A percentile compares a stretch with the other conserved stretches of the same genome.
Conservation (phyloP, 92 coral and sea anemone genomes). For the Hydrozoanthus gracilis region DNA sequence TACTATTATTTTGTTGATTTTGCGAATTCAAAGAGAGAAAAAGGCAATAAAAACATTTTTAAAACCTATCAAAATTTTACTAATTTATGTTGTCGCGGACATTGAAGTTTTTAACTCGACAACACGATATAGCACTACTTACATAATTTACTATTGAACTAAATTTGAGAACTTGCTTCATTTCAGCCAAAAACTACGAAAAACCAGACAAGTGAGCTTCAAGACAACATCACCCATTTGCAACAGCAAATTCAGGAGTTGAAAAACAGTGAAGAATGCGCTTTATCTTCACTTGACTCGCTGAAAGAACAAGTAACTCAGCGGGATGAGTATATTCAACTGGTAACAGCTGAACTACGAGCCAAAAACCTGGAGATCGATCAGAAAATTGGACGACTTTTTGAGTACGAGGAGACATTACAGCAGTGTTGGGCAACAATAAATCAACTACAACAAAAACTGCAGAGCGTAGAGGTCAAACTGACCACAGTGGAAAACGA, state of each 20-base stretch:
- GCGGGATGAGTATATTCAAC: slow-evolving; percentile 4
- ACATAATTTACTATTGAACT: too few relatives aligned
- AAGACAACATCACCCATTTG: background rate
- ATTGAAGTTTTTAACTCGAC: too few relatives aligned
- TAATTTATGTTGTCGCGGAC: too few relatives aligned
- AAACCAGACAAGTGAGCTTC: background rate
- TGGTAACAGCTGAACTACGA: slow-evolving; percentile 5
- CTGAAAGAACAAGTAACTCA: background rate
- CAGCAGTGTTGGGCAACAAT: background rate
- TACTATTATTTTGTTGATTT: too few relatives aligned
- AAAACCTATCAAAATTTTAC: too few relatives aligned
- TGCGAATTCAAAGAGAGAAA: too few relatives aligned
- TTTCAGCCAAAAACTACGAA: too few relatives aligned
- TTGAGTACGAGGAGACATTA: background rate
- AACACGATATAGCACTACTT: too few relatives aligned
- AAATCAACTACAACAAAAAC: background rate
- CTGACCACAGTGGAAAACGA: background rate
- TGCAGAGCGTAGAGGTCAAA: background rate
- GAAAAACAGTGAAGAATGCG: background rate
- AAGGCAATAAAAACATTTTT: too few relatives aligned
- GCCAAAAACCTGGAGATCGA: background rate
- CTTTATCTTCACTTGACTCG: background rate
- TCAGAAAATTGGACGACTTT: background rate
- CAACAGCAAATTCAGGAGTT: background rate
- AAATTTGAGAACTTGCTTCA: too few relatives aligned